Conservation (phyloP, 2,113 vertebrate species). For the Mesocricetus auratus region DNA sequence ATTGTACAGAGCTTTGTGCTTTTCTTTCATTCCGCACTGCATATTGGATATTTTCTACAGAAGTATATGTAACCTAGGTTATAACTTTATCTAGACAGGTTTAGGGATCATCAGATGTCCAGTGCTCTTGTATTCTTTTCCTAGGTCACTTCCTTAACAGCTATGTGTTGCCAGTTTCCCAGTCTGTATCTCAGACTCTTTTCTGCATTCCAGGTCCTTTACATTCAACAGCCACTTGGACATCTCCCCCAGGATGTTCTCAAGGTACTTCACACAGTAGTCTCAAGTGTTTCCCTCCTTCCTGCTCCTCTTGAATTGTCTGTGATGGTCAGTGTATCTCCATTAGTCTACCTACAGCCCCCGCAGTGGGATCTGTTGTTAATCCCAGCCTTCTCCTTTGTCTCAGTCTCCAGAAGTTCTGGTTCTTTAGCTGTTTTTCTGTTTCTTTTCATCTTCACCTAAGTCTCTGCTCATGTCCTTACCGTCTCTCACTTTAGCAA, state of each 20-base stretch:
- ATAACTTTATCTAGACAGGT: not conserved
- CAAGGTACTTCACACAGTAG: constrained; percentile 53
- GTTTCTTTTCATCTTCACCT: not conserved
- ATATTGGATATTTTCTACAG: constrained; percentile 13
- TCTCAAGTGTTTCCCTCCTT: not conserved
- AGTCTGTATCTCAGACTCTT: constrained; percentile 55
- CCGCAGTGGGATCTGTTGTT: not conserved
- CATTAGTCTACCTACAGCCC: not conserved
- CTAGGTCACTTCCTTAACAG: constrained; percentile 46
- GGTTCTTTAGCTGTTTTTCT: not conserved
- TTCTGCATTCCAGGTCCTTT: constrained; percentile 67
- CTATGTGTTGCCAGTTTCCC: constrained; percentile 19
- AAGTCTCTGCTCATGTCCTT: not conserved
- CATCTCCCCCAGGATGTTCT: constrained; percentile 54
- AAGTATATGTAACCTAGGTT: not conserved
- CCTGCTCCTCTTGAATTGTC: not conserved
- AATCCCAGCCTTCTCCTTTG: not conserved
- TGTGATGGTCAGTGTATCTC: not conserved
- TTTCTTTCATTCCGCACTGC: constrained; percentile 45
- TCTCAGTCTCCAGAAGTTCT: not conserved
- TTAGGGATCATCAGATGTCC: constrained; percentile 30
- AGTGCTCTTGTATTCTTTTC: constrained; percentile 42
- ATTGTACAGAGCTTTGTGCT: not conserved
- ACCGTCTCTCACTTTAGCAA: not conserved
- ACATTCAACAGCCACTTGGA: constrained; percentile 4